Evolutionary conservation across 2,797 vertebrate genomes (phyloP).

Genomic region (Okamejei kenojei): DNA sequence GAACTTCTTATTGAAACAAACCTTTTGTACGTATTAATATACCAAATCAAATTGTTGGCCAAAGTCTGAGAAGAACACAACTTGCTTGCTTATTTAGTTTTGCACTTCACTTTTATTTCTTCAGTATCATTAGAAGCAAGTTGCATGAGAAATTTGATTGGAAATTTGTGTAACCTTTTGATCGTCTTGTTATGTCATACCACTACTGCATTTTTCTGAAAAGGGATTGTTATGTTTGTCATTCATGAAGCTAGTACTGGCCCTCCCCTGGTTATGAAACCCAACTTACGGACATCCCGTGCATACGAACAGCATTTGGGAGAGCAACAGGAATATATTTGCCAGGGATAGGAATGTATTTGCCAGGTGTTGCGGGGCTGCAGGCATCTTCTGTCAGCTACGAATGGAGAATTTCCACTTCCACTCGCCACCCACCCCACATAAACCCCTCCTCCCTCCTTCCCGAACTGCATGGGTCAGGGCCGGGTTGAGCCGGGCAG

Average conservation of each 20-base stretch:
- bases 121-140: neutral
- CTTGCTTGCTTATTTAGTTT: neutral
- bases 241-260: neutral
- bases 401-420: too few species aligned
- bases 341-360: too few species aligned
- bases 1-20: neutral
- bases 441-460: too few species aligned
- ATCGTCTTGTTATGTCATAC: neutral
- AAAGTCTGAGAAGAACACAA: neutral
- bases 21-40: neutral
- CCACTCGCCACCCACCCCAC: too few species aligned
- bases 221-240: neutral
- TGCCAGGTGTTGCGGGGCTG: too few species aligned
- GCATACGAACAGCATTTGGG: too few species aligned
- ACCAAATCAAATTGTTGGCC: neutral
- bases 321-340: too few species aligned
- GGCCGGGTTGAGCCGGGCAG: too few species aligned
- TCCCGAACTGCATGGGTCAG: too few species aligned
- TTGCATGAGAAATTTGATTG: neutral
- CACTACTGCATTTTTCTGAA: neutral
- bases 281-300: too few species aligned
- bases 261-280: too few species aligned
- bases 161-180: neutral
- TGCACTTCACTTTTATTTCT: neutral
- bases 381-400: too few species aligned